phyloP scores from a whole-genome alignment of 2,888 invertebrate genomes.

The Scotopteryx bipunctaria region DNA sequence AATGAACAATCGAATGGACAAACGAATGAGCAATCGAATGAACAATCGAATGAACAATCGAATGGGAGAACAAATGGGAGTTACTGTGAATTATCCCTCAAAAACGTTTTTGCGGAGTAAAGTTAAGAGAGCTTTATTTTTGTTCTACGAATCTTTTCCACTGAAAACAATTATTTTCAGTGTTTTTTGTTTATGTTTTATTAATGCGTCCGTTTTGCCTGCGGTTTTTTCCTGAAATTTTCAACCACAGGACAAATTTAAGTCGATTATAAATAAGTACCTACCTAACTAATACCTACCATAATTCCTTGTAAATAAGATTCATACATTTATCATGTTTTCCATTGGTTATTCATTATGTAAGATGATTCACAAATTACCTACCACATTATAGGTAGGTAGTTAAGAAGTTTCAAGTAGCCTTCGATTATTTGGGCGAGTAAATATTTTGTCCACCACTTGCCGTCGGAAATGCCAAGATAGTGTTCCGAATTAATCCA shows the following conservation, averaged over 20 bases:
- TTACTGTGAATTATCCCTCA: no score
- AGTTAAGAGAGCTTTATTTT: no score
- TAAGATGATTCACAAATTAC: conserved; percentile 14
- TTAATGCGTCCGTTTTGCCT: no score
- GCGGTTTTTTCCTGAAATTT: neutral
- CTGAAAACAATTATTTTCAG: no score
- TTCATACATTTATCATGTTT: conserved; percentile 16
- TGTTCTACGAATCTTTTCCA: no score
- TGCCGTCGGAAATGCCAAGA: conserved; percentile 52
- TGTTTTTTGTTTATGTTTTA: no score
- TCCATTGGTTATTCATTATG: conserved; percentile 11
- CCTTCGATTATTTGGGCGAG: conserved; percentile 30
- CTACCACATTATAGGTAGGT: neutral
- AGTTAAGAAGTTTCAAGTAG: neutral
- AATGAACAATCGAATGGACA: no score
- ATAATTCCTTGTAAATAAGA: conserved; percentile 7
- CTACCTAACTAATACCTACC: no score
- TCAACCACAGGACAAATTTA: neutral
- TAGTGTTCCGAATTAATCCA: conserved; percentile 47
- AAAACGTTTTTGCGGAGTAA: no score
- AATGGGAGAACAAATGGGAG: no score
- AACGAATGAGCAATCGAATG: no score
- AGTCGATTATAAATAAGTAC: neutral
- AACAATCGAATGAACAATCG: no score
- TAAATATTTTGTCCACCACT: conserved; percentile 39